phyloP scores from a whole-genome alignment of 2,797 vertebrate genomes.

The Hemibagrus guttatus region DNA sequence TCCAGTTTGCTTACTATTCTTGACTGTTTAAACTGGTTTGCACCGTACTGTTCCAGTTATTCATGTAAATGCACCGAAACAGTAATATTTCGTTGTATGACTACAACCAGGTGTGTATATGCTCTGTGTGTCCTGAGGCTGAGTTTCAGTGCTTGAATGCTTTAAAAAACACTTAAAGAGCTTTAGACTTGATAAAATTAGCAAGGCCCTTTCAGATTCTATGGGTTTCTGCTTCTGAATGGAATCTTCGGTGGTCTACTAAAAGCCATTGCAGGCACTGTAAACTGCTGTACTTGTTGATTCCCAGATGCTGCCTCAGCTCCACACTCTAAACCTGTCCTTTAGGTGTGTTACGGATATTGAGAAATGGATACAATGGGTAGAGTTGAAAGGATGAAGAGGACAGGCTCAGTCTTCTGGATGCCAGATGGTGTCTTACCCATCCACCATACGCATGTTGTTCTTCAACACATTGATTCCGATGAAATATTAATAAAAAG shows the following conservation, averaged over 20 bases:
- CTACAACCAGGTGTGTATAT: conserved; percentile 29
- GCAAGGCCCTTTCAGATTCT: conserved; percentile 46
- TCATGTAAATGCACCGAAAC: conserved; percentile 19
- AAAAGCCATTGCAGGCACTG: conserved; percentile 19
- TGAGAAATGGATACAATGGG: not conserved
- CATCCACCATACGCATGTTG: conserved; percentile 24
- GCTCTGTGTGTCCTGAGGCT: conserved; percentile 27
- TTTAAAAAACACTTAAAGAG: conserved; percentile 35
- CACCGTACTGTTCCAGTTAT: not conserved
- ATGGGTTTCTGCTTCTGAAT: conserved; percentile 27
- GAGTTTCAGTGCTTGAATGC: conserved; percentile 41
- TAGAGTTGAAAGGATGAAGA: conserved; percentile 18
- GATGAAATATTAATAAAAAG: conserved; percentile 67
- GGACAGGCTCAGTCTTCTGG: conserved; percentile 40
- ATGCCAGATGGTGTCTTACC: conserved; percentile 43
- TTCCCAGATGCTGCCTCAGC: conserved; percentile 14
- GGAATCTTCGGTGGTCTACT: conserved; percentile 35
- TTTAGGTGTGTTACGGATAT: not conserved
- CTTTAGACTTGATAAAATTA: conserved; percentile 27
- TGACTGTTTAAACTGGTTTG: conserved; percentile 11
- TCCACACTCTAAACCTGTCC: conserved; percentile 15
- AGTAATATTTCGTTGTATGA: conserved; percentile 22
- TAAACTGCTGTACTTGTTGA: not conserved
- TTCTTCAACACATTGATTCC: conserved; percentile 63
- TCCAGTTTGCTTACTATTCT: not conserved